Conservation (phyloP, 2,888 invertebrate genomes). For the Protodeltote pygarga region DNA sequence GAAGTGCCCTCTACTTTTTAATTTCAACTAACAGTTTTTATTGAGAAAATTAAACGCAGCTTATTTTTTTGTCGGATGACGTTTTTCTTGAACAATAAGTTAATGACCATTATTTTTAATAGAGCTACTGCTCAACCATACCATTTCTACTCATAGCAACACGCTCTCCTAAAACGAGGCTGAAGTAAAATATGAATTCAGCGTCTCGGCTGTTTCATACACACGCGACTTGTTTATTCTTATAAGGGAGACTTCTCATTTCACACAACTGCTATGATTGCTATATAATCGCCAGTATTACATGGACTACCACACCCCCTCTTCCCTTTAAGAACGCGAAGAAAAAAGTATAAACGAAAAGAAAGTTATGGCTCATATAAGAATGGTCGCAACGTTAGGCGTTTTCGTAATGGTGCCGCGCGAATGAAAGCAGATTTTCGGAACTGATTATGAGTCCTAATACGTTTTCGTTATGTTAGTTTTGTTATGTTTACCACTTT, state of each 20-base stretch:
- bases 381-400: slow-evolving; percentile 65
- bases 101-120: slow-evolving; percentile 15
- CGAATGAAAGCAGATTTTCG: slow-evolving; percentile 75
- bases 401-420: slow-evolving; percentile 67
- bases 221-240: slow-evolving; percentile 87
- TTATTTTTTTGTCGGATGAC: too few relatives aligned
- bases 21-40: too few relatives aligned
- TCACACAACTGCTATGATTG: slow-evolving; percentile 85
- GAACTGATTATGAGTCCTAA: slow-evolving; percentile 71
- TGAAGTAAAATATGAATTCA: slow-evolving; percentile 82
- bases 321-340: slow-evolving; percentile 25
- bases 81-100: too few relatives aligned
- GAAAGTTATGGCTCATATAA: slow-evolving; percentile 53
- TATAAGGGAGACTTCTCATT: slow-evolving; percentile 84
- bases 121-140: slow-evolving; percentile 54
- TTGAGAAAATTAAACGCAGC: neutral
- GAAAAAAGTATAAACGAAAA: slow-evolving; percentile 36
- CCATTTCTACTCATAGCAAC: slow-evolving; percentile 55
- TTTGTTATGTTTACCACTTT: slow-evolving; percentile 58
- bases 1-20: too few relatives aligned
- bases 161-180: slow-evolving; percentile 67
- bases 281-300: slow-evolving; percentile 72
- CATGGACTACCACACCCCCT: slow-evolving; percentile 54
- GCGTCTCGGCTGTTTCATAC: slow-evolving; percentile 80
- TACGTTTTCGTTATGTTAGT: slow-evolving; percentile 61